Evolutionary conservation across 2,888 invertebrate species (phyloP).

Genomic region (Watsonalla cultraria): DNA sequence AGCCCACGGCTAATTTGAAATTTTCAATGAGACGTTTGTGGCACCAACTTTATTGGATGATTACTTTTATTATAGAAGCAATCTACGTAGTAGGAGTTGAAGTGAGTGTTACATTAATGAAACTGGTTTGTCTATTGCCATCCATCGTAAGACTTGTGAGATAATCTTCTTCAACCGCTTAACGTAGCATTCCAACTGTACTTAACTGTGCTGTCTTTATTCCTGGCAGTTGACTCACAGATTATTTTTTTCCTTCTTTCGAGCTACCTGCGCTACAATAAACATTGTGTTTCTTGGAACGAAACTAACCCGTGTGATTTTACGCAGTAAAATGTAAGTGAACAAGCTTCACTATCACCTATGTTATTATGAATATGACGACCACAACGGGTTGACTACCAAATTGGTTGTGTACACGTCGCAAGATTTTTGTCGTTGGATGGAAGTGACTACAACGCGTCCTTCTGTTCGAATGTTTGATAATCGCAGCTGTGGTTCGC

Average conservation of each 20-base stretch:
- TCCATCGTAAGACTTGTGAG: no score
- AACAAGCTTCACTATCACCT: conserved; percentile 1
- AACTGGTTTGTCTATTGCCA: neutral
- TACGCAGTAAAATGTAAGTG: neutral
- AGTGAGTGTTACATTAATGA: conserved; percentile 1
- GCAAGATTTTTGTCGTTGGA: conserved; percentile 29
- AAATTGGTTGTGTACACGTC: conserved; percentile 29
- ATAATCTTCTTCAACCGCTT: no score
- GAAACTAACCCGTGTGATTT: neutral
- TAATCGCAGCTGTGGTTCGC: conserved; percentile 16
- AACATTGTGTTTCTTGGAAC: neutral
- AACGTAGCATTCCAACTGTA: no score
- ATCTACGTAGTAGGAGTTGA: conserved; percentile 11
- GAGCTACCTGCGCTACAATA: neutral
- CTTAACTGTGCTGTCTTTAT: neutral
- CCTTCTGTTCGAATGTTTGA: conserved; percentile 18
- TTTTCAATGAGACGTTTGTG: conserved; percentile 68
- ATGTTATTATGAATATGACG: conserved; percentile 17
- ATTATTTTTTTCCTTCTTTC: conserved; percentile 1
- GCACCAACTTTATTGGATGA: conserved; percentile 58
- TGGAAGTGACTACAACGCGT: conserved; percentile 10
- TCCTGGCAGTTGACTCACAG: neutral
- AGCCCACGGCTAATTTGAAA: conserved; percentile 69
- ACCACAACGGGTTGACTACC: conserved; percentile 21
- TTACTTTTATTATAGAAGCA: conserved; percentile 36